phyloP scores from a whole-genome alignment of 53 echinoderm and acorn worm species.

The Echinarachnius parma region DNA sequence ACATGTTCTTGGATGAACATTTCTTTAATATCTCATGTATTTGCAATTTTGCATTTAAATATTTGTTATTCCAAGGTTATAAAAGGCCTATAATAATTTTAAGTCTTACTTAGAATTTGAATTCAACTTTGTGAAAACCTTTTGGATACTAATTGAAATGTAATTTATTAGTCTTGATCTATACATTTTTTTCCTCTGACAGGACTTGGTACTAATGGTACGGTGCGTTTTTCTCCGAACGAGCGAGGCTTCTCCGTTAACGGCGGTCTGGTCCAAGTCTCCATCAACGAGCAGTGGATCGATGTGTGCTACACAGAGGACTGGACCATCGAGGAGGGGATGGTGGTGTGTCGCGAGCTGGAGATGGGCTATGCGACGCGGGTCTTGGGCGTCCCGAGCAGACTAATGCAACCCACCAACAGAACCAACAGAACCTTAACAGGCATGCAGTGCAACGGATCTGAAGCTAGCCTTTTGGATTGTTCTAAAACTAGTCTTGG shows the following conservation, averaged over 20 bases:
- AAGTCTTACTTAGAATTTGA: too few relatives aligned
- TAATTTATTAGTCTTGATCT: too few relatives aligned
- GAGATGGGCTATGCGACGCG: slow-evolving; percentile 5
- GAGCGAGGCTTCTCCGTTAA: neutral
- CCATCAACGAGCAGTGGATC: slow-evolving; percentile 15
- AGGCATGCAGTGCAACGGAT: slow-evolving; percentile 26
- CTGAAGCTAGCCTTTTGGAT: slow-evolving; percentile 12
- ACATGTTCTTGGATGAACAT: too few relatives aligned
- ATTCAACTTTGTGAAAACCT: too few relatives aligned
- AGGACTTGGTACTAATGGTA: slow-evolving; percentile 25
- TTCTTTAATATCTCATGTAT: too few relatives aligned
- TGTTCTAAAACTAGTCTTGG: slow-evolving; percentile 3
- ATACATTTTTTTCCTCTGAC: neutral
- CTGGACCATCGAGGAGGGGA: slow-evolving; percentile 34
- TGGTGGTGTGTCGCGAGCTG: slow-evolving; percentile 39
- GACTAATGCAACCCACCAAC: neutral
- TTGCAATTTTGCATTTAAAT: too few relatives aligned
- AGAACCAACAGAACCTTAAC: too few relatives aligned
- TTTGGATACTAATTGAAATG: too few relatives aligned
- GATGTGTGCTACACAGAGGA: neutral
- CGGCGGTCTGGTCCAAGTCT: neutral
- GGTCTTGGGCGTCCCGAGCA: neutral
- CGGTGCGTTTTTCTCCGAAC: slow-evolving; percentile 1
- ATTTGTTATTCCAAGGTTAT: too few relatives aligned
- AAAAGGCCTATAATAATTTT: too few relatives aligned